phyloP scores from a whole-genome alignment of 2,797 vertebrate genomes.

The Sebastes aleutianus region DNA sequence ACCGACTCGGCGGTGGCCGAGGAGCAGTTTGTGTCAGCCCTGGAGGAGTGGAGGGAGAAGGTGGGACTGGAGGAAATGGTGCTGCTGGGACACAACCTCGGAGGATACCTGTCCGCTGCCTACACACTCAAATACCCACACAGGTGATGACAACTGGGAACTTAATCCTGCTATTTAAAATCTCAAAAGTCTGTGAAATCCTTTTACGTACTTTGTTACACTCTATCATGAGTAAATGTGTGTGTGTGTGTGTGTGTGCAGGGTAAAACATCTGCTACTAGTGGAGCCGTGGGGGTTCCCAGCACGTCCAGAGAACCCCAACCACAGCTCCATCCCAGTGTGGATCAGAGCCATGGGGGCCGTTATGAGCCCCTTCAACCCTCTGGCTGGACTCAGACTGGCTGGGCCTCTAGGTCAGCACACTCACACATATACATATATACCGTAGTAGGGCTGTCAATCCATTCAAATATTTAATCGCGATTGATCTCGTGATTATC shows the following conservation, averaged over 20 bases:
- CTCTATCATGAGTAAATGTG: neutral
- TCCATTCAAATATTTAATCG: too few species aligned
- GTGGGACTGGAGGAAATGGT: conserved; percentile 89
- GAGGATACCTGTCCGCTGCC: conserved; percentile 90
- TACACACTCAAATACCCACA: conserved; percentile 90
- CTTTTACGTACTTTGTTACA: neutral
- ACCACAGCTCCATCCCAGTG: conserved; percentile 88
- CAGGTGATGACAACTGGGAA: conserved; percentile 76
- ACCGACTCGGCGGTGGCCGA: conserved; percentile 84
- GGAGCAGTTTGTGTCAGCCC: conserved; percentile 88
- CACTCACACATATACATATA: neutral
- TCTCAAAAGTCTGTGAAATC: neutral
- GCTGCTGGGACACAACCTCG: conserved; percentile 94
- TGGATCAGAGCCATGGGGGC: conserved; percentile 95
- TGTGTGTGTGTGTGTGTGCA: conserved; percentile 47
- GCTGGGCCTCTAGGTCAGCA: conserved; percentile 91
- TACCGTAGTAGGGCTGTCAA: too few species aligned
- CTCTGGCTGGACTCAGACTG: conserved; percentile 91
- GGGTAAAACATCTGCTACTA: conserved; percentile 91
- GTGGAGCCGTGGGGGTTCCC: conserved; percentile 98
- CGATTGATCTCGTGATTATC: too few species aligned
- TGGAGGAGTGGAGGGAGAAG: conserved; percentile 92
- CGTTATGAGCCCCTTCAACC: conserved; percentile 92
- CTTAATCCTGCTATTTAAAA: neutral
- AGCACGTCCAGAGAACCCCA: conserved; percentile 86